Conservation (phyloP, 2,888 invertebrate genomes). For the Tetranychus truncatus region DNA sequence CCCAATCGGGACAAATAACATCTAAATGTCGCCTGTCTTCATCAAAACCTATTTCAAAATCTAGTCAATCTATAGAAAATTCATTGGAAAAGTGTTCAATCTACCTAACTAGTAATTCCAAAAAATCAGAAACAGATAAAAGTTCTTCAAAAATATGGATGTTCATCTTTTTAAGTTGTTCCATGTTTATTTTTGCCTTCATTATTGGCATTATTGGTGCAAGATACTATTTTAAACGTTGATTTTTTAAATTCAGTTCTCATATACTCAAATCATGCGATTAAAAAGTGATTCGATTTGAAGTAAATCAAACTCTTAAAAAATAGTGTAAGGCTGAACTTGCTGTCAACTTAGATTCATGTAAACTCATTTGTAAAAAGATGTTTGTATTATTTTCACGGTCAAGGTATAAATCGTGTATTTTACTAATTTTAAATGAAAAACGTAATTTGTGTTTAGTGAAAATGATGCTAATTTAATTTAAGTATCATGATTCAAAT, state of each 20-base stretch:
- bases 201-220: neutral
- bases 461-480: too few relatives aligned
- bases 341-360: too few relatives aligned
- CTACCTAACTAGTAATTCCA: neutral
- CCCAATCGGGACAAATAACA: neutral
- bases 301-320: too few relatives aligned
- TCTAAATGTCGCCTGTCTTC: neutral
- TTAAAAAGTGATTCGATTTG: too few relatives aligned
- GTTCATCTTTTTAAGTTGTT: neutral
- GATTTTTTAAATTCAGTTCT: neutral
- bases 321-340: too few relatives aligned
- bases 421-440: too few relatives aligned
- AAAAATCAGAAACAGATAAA: neutral
- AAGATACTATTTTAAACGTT: neutral
- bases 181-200: neutral
- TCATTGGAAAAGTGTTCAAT: neutral
- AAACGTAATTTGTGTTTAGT: too few relatives aligned
- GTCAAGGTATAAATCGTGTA: too few relatives aligned
- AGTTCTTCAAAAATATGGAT: neutral
- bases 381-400: too few relatives aligned
- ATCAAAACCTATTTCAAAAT: neutral
- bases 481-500: too few relatives aligned
- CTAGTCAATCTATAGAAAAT: neutral
- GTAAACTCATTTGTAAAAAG: too few relatives aligned
- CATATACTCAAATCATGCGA: too few relatives aligned